Evolutionary conservation across 2,797 vertebrate genomes (phyloP), one percentile per base, ranked within the genome.

Genomic region (Eulemur rubriventer): DNA sequence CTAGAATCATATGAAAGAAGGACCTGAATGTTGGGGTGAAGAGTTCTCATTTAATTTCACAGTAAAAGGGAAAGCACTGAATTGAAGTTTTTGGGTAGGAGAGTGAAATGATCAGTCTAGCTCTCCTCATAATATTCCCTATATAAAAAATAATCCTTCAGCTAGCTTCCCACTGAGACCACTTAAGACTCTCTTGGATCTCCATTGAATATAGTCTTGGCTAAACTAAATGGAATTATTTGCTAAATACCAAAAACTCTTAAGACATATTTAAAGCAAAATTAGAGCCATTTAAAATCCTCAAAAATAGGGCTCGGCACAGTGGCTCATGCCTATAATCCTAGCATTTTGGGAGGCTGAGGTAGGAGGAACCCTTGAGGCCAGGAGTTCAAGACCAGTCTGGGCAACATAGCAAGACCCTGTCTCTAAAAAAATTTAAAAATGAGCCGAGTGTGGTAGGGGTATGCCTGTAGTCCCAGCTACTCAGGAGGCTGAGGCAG

Each of bases 191-290:
- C 48, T 89, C 59, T 63, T 75, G 46, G 11, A 69, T 79, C 57
- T 33, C 80, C 67, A 50, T 91, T 94, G 20, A 94, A 88, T 55
- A 28, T 4, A 91, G n/a, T 9, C 6, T 84, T 90, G 43, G 50
- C 57, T 75, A 89, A 89, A 92, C 28, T 83, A 94, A 96, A 86
- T 28, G 50, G 91, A 94, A 84, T 94, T 59, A 76, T 84, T 86
- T 96, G 41, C 43, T 80, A 46, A 94, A 88, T n/a, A 94, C 30
- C 50, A 61, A 95, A 89, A 96, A 65, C 55, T 89, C 69, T 59
- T 88, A 79, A 83, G 11, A 93, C 17, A 43, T 73, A 89, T 63
- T 89, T 79, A 63, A 91, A 96, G 67, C 24, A 89, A 92, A 91
- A 91, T 30, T 79, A 82, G 14, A 87, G 13, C 6, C 50, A 83